phyloP scores from a whole-genome alignment of 2,888 invertebrate genomes.

The Nymphalis polychloros region DNA sequence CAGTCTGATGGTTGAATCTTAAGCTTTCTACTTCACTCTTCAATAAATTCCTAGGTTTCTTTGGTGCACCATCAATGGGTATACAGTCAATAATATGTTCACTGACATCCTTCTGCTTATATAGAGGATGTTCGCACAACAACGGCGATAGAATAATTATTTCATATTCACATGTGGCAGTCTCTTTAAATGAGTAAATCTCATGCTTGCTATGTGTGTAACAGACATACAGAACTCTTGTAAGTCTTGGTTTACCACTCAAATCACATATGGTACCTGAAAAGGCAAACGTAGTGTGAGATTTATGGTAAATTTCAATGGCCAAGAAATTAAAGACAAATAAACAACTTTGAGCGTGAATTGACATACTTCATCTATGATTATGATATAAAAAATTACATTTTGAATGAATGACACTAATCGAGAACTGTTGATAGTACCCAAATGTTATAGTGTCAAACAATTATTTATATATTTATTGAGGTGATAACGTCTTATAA shows the following conservation, averaged over 20 bases:
- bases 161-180: conserved; percentile 97
- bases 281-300: conserved; percentile 2
- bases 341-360: too few relatives aligned
- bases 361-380: too few relatives aligned
- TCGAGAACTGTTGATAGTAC: too few relatives aligned
- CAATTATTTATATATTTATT: too few relatives aligned
- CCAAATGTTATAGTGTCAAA: too few relatives aligned
- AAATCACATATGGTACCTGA: conserved; percentile 92
- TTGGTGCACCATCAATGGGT: conserved; percentile 84
- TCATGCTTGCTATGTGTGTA: conserved; percentile 94
- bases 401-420: too few relatives aligned
- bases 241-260: conserved; percentile 90
- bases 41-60: conserved; percentile 87
- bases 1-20: conserved; percentile 84
- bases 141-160: conserved; percentile 92
- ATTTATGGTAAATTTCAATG: background rate
- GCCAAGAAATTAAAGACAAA: too few relatives aligned
- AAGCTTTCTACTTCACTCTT: conserved; percentile 87
- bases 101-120: conserved; percentile 88
- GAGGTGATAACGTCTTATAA: too few relatives aligned
- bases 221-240: conserved; percentile 93
- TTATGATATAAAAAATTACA: too few relatives aligned
- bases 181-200: conserved; percentile 95
- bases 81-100: conserved; percentile 89
- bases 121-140: conserved; percentile 94